A percentile compares a stretch with the other conserved stretches of the same genome.
These are phyloP conservation scores for Tetrax tetrax DNA, from an alignment of 2,113 vertebrate genomes.

Conservation along the genomic window DNA sequence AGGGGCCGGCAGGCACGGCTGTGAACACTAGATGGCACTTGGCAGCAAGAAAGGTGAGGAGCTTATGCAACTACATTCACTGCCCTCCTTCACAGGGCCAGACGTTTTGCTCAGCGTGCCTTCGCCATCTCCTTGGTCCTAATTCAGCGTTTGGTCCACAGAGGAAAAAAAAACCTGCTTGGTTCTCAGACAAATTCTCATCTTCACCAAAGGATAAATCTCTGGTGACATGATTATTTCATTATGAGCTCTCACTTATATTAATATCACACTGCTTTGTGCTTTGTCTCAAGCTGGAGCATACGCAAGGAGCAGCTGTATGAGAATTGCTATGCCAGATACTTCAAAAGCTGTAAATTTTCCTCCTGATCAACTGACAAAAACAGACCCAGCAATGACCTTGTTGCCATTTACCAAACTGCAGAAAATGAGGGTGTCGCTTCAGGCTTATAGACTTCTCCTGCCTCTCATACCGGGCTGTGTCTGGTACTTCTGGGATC, in stretches of 20 bases:
- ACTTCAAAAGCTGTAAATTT: neutral
- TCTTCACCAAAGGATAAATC: neutral
- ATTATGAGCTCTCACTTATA: neutral
- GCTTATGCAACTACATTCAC: neutral
- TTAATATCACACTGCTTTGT: neutral
- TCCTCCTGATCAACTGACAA: neutral
- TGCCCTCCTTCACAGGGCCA: neutral
- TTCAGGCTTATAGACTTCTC: neutral
- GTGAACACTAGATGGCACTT: constrained; percentile 76
- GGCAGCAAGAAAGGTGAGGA: constrained; percentile 59
- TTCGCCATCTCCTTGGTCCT: neutral
- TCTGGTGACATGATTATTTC: neutral
- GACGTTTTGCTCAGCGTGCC: neutral
- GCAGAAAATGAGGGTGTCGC: neutral
- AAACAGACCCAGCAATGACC: neutral
- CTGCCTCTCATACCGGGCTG: neutral
- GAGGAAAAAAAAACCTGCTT: neutral
- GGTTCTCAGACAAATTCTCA: neutral
- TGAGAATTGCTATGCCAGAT: neutral
- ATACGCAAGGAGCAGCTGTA: neutral
- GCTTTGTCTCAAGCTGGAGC: neutral
- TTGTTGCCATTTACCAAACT: neutral
- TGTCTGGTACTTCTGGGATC: neutral
- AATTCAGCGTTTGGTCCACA: neutral
- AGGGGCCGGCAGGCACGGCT: neutral